phyloP scores from a whole-genome alignment of 2,888 invertebrate species.

The Sepiola atlantica region DNA sequence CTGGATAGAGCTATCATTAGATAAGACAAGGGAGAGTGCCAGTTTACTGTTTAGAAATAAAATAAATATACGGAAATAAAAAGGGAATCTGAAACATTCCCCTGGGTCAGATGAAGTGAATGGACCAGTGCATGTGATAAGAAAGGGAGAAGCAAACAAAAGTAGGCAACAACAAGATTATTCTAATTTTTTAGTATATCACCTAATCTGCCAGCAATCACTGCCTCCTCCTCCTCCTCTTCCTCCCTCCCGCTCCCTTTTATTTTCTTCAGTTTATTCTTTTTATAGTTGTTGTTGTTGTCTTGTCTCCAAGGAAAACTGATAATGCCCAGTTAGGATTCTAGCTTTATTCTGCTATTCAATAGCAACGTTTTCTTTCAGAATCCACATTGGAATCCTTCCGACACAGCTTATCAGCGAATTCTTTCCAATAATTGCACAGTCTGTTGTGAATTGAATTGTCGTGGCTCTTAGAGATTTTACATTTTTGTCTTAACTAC shows the following conservation, averaged over 20 bases:
- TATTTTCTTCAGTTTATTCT: not conserved
- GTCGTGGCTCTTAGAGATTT: not conserved
- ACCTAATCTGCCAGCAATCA: not conserved
- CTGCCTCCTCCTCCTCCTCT: not conserved
- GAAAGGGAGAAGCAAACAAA: not conserved
- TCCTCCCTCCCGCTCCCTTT: not conserved
- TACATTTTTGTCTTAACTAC: not conserved
- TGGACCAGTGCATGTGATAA: slow-evolving; percentile 22
- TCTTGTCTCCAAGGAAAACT: not conserved
- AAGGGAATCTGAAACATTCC: not conserved
- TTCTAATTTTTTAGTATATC: slow-evolving; percentile 13
- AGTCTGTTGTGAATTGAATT: not conserved
- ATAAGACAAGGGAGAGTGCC: not conserved
- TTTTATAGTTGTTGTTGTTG: not conserved
- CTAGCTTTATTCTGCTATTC: not conserved
- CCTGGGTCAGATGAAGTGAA: slow-evolving; percentile 14
- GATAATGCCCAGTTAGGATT: slow-evolving; percentile 32
- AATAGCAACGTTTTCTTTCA: not conserved
- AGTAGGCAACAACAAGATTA: slow-evolving; percentile 32
- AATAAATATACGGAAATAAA: not conserved
- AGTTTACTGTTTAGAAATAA: not conserved
- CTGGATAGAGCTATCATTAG: slow-evolving; percentile 19
- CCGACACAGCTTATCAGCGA: not conserved
- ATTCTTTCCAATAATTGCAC: slow-evolving; percentile 32
- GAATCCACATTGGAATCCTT: slow-evolving; percentile 6